Evolutionary conservation across 2,797 vertebrate species (phyloP), one percentile per base, ranked within the genome.

Genomic region (Crypturellus tataupa): DNA sequence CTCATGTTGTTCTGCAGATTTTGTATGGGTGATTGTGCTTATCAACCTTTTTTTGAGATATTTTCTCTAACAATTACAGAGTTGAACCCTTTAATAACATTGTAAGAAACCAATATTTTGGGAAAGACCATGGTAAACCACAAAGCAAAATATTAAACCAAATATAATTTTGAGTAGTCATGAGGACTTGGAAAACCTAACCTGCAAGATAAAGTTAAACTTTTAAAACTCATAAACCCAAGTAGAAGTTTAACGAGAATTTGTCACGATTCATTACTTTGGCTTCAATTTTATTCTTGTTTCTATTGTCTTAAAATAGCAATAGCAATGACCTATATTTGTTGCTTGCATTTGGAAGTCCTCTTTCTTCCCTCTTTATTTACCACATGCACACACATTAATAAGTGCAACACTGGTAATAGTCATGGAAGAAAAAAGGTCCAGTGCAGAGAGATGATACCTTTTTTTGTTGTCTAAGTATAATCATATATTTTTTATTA

Each of bases 111-210:
- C 40, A 86, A 85, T 14, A 69, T 31, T 40, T 62, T 87, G 24
- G 44, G 94, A 92, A 44, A 79, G 35, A 92, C 4, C 46, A 39
- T 51, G 37, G 40, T 77, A 94, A 92, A 77, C 27, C 37, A 75
- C 53, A 90, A 84, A 85, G 17, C 10, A 80, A 89, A 94, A 90
- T 51, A 80, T 42, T 95, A 89, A 93, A 89, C 25, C 6, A 71
- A 94, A 79, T 80, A 80, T 37, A 20, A 92, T 89, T 87, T 71
- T 80, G 20, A 96, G 12, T 63, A 96, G 12, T 63, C 25, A 53
- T 65, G 37, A 96, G 31, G 55, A 94, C 33, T 79, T 92, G 68
- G 40, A 87, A 95, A 90, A 70, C 6, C 3, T 77, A 23, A 23
- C 25, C 6, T 24, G 46, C 53, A 44, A 87, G 31, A 15, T 42